phyloP scores from a whole-genome alignment of 2,113 vertebrate genomes.

The Haliaeetus leucogaster region DNA sequence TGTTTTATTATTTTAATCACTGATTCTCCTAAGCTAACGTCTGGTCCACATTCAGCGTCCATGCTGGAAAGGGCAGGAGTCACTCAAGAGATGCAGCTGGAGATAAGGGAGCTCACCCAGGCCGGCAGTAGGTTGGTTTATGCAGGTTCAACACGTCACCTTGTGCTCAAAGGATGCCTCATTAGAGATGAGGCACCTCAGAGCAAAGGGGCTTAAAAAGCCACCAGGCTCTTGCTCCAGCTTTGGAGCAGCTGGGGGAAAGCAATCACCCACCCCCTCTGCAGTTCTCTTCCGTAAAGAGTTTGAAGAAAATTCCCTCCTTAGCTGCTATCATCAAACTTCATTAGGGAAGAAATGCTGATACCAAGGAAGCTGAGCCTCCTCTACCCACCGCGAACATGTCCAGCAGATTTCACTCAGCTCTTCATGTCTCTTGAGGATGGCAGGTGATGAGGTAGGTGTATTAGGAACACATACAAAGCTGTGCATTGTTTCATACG shows the following conservation, averaged over 20 bases:
- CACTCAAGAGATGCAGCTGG: neutral
- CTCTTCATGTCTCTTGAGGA: neutral
- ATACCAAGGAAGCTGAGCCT: neutral
- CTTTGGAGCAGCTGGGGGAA: neutral
- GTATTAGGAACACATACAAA: neutral
- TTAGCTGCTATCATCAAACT: neutral
- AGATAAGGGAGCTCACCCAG: neutral
- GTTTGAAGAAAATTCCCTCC: neutral
- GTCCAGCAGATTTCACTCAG: neutral
- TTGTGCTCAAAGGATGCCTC: neutral
- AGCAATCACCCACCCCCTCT: neutral
- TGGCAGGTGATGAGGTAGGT: neutral
- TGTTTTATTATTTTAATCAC: neutral
- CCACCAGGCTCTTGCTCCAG: accelerated
- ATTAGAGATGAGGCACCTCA: neutral
- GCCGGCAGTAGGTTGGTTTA: neutral
- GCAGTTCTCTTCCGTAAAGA: neutral
- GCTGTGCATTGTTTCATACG: accelerated
- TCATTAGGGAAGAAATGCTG: neutral
- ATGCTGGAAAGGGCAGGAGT: neutral
- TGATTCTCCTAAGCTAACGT: neutral
- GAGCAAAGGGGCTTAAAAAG: neutral
- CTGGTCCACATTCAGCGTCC: neutral
- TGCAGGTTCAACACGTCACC: neutral
- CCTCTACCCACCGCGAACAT: neutral